Percentiles rank a stretch among this genome's conserved stretches.
Evolutionary conservation across 2,797 vertebrate genomes (phyloP).

Genomic region (Sphenodon punctatus): DNA sequence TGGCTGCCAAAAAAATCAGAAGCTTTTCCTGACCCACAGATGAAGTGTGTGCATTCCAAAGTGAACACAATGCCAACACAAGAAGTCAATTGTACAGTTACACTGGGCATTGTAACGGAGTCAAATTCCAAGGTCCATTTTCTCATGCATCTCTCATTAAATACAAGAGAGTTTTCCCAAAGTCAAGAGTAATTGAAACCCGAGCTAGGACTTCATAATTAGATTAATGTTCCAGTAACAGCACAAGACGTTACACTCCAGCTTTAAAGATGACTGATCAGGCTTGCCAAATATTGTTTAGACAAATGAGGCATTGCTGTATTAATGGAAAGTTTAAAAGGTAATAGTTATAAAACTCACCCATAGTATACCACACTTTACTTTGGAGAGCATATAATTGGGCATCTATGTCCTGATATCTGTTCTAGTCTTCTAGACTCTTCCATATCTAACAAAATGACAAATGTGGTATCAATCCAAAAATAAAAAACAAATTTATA

Average conservation of each 20-base stretch:
- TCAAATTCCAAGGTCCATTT: background rate
- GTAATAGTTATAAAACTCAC: background rate
- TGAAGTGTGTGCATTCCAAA: too few relatives aligned
- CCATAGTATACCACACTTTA: background rate
- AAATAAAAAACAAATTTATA: background rate
- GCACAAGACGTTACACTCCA: too few relatives aligned
- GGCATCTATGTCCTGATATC: too few relatives aligned
- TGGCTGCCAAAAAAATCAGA: too few relatives aligned
- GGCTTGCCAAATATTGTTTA: background rate
- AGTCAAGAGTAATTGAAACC: background rate
- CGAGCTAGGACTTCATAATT: too few relatives aligned
- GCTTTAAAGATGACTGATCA: too few relatives aligned
- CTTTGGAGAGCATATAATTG: background rate
- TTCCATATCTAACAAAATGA: background rate
- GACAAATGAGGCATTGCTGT: background rate
- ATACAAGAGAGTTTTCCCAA: background rate
- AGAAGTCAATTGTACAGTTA: too few relatives aligned
- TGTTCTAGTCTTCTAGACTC: too few relatives aligned
- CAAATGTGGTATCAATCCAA: background rate
- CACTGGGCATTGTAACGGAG: too few relatives aligned
- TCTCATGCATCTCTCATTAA: background rate
- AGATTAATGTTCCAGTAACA: too few relatives aligned
- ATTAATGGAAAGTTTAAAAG: background rate
- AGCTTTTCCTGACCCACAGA: too few relatives aligned
- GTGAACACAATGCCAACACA: too few relatives aligned